phyloP scores from a whole-genome alignment of 2,888 invertebrate species.

The Megamerina dolium region DNA sequence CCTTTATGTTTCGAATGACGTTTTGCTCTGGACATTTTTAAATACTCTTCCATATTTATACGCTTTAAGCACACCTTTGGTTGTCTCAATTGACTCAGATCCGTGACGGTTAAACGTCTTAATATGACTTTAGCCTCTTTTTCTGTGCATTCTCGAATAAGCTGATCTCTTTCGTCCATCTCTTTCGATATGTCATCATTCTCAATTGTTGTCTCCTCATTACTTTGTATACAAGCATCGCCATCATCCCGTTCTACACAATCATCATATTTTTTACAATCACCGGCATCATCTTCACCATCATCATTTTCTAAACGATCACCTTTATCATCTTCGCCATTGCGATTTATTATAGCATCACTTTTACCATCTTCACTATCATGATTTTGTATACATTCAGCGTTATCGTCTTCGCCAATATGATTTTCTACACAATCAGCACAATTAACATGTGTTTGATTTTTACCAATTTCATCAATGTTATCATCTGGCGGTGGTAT shows the following conservation, averaged over 20 bases:
- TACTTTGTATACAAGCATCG: not conserved
- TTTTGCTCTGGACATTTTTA: slow-evolving; percentile 6
- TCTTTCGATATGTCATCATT: not conserved
- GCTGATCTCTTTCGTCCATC: too few relatives aligned
- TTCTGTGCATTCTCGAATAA: slow-evolving; percentile 1
- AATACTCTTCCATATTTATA: slow-evolving; percentile 8
- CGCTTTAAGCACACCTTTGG: slow-evolving; percentile 21
- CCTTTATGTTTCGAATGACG: slow-evolving; percentile 12
- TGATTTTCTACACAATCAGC: not conserved
- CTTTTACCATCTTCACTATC: not conserved
- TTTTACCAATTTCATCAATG: not conserved
- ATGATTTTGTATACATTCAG: not conserved
- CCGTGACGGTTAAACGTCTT: slow-evolving; percentile 13
- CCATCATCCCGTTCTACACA: too few relatives aligned
- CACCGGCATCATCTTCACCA: not conserved
- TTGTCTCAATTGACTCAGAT: slow-evolving; percentile 19
- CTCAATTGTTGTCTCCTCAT: not conserved
- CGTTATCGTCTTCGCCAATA: too few relatives aligned
- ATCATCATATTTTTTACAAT: too few relatives aligned
- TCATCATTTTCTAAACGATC: not conserved
- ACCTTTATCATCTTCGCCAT: not conserved
- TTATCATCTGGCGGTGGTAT: not conserved
- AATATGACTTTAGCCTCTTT: slow-evolving; percentile 10
- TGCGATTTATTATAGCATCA: too few relatives aligned
- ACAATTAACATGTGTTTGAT: not conserved